A percentile compares a stretch with the other conserved stretches of the same genome.
Evolutionary conservation across 1,140 invertebrate species (phyloP).

Genomic region (Lanistes nyassanus): DNA sequence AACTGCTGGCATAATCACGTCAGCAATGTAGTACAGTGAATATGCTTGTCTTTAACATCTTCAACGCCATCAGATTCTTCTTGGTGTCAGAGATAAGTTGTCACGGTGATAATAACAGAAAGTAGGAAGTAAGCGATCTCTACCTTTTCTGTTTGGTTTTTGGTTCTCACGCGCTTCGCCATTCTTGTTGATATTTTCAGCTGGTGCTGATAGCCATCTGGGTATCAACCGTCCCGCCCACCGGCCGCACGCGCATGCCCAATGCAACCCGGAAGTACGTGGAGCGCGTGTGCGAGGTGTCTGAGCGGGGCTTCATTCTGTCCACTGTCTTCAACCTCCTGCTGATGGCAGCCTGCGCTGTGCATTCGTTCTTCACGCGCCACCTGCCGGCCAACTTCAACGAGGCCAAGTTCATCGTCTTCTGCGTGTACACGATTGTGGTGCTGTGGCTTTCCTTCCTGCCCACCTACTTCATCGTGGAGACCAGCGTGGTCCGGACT

Average conservation of each 20-base stretch:
- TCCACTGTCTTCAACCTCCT: conserved; percentile 84
- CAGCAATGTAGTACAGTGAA: no score
- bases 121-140: no score
- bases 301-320: conserved; percentile 31
- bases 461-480: conserved; percentile 47
- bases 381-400: conserved; percentile 58
- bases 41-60: no score
- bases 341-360: conserved; percentile 86
- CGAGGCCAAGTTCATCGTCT: conserved; percentile 49
- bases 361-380: conserved; percentile 81
- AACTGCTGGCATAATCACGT: no score
- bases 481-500: conserved; percentile 30
- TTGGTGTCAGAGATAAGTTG: no score
- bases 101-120: no score
- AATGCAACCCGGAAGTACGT: conserved; percentile 20
- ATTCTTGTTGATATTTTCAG: conserved; percentile 11
- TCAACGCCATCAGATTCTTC: no score
- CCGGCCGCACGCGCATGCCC: conserved; percentile 14
- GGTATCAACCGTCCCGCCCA: conserved; percentile 26
- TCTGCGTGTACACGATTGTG: conserved; percentile 52
- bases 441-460: conserved; percentile 56
- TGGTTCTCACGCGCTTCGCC: background rate
- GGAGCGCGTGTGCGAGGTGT: conserved; percentile 27
- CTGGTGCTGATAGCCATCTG: conserved; percentile 25
- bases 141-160: background rate